A percentile compares a stretch with the other conserved stretches of the same genome.
Conservation (phyloP, 2,113 vertebrate genomes). For the Bujurquina vittata region DNA sequence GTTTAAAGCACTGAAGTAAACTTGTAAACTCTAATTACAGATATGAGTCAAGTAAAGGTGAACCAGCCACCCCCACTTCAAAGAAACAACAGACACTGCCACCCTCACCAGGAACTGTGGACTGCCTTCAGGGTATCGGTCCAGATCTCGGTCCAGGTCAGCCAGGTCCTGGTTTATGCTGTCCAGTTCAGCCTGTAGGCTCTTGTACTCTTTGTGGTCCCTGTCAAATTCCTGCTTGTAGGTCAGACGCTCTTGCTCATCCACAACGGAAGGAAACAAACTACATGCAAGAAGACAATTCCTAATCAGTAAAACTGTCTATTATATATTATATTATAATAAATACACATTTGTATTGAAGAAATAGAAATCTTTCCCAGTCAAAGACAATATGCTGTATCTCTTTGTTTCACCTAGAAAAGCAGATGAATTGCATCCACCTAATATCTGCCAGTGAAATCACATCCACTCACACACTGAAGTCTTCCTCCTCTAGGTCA, state of each 20-base stretch:
- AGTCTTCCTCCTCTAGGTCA: slow-evolving; percentile 86
- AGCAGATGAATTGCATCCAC: neutral
- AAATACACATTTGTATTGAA: neutral
- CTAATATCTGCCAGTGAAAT: neutral
- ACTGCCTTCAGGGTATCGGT: slow-evolving; percentile 76
- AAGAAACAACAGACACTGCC: neutral
- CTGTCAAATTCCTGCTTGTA: slow-evolving; percentile 86
- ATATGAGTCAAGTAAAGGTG: neutral
- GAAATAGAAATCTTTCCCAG: neutral
- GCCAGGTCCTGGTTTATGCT: slow-evolving; percentile 79
- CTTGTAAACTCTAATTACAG: neutral
- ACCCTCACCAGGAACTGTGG: slow-evolving; percentile 82
- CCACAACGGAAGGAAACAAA: slow-evolving; percentile 79
- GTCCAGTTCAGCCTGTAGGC: slow-evolving; percentile 83
- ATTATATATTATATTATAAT: no score
- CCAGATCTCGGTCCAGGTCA: slow-evolving; percentile 78
- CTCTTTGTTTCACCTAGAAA: neutral
- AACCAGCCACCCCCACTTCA: neutral
- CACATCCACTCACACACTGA: slow-evolving; percentile 78
- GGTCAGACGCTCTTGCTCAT: slow-evolving; percentile 77
- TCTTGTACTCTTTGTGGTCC: slow-evolving; percentile 83
- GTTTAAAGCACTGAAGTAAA: neutral
- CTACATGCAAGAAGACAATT: slow-evolving; percentile 42
- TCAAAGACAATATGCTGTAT: neutral
- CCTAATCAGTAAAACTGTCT: neutral